Evolutionary conservation across 2,113 vertebrate species (phyloP).

Genomic region (Mionectes macconnelli): DNA sequence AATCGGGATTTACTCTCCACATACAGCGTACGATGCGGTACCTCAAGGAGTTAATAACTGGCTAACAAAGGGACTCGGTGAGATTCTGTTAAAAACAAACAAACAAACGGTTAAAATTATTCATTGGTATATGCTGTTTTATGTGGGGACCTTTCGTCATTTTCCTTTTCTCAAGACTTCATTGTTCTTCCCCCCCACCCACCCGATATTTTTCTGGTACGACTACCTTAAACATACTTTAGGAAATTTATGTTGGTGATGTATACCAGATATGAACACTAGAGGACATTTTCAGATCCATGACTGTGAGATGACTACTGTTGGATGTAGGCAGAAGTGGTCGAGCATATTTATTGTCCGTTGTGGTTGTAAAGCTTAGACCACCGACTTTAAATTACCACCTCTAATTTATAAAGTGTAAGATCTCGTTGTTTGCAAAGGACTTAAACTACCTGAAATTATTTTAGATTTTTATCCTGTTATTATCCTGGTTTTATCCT

Average conservation of each 20-base stretch:
- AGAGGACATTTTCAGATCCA: background rate
- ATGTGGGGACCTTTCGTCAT: background rate
- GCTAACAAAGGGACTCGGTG: constrained; percentile 84
- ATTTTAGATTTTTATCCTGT: background rate
- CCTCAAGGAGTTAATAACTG: constrained; percentile 89
- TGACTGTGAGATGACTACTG: background rate
- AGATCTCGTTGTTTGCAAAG: background rate
- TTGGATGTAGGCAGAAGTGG: background rate
- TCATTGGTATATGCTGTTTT: background rate
- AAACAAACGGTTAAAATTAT: background rate
- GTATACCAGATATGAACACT: background rate
- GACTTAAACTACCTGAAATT: background rate
- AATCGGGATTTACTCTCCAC: constrained; percentile 91
- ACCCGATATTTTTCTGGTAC: background rate
- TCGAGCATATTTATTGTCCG: background rate
- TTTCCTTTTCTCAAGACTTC: background rate
- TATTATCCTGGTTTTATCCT: no score
- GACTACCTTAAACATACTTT: background rate
- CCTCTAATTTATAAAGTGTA: background rate
- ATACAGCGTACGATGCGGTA: constrained; percentile 87
- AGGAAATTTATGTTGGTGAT: background rate
- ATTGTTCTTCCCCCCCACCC: background rate
- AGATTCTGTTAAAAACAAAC: constrained; percentile 16
- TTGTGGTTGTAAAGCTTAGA: background rate
- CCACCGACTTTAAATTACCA: background rate